Percentiles rank a stretch among this genome's conserved stretches.
phyloP scores from a whole-genome alignment of 2,797 vertebrate genomes.

The Calcarius lapponicus region DNA sequence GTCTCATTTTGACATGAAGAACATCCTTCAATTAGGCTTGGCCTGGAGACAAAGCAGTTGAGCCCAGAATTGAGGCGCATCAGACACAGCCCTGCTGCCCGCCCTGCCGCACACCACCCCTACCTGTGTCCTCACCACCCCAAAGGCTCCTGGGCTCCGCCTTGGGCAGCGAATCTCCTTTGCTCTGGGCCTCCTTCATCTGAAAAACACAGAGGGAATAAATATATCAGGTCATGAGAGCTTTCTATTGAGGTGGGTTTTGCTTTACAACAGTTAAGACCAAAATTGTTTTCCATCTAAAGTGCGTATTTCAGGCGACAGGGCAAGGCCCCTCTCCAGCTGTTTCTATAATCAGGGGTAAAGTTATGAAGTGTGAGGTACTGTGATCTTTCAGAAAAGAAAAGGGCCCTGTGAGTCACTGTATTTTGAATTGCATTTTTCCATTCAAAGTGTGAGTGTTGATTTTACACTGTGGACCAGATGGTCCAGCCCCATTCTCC shows the following conservation, averaged over 20 bases:
- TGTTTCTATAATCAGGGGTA: background rate
- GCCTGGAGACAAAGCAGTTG: background rate
- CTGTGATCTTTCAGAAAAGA: background rate
- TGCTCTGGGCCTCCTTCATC: slow-evolving; percentile 73
- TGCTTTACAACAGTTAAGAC: background rate
- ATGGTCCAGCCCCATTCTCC: background rate
- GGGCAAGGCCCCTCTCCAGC: background rate
- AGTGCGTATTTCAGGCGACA: fast-evolving
- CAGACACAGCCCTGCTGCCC: background rate
- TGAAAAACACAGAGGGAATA: slow-evolving; percentile 71
- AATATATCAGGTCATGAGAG: background rate
- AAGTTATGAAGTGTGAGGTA: background rate
- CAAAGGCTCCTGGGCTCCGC: slow-evolving; percentile 73
- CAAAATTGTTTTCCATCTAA: background rate
- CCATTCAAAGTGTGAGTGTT: background rate
- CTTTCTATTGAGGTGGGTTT: background rate
- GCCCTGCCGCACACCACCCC: fast-evolving
- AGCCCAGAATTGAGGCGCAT: background rate
- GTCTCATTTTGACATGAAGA: background rate
- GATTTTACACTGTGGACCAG: background rate
- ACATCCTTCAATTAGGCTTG: background rate
- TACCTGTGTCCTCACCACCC: slow-evolving; percentile 77
- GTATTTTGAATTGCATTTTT: background rate
- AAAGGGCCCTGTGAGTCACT: background rate
- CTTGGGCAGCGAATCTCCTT: slow-evolving; percentile 60